A percentile compares a stretch with the other conserved stretches of the same genome.
phyloP scores from a whole-genome alignment of 2,113 vertebrate genomes.

The Neolamprologus sp. region DNA sequence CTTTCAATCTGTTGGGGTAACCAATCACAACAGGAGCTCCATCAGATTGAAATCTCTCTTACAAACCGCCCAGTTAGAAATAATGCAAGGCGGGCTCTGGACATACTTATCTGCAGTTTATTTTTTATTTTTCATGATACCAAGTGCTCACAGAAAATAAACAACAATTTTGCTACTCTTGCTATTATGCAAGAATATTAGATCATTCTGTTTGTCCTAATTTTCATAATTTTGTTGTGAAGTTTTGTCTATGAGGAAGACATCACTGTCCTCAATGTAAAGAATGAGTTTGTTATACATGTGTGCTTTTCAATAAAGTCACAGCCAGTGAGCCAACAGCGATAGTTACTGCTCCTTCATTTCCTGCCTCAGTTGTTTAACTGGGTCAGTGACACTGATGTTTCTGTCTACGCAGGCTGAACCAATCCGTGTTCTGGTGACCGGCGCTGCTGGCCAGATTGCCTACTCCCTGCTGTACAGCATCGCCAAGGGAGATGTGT shows the following conservation, averaged over 20 bases:
- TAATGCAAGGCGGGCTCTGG: neutral
- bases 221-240: neutral
- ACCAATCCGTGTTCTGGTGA: constrained; percentile 89
- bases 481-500: constrained; percentile 96
- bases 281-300: neutral
- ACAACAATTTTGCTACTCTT: rapidly evolving
- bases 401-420: constrained; percentile 70
- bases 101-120: neutral
- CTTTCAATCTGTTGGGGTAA: no score
- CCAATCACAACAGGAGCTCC: neutral
- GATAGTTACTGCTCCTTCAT: neutral
- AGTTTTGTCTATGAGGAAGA: neutral
- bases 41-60: rapidly evolving
- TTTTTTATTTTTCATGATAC: neutral
- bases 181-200: neutral
- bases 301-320: neutral
- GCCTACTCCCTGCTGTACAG: constrained; percentile 94
- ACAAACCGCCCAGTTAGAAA: neutral
- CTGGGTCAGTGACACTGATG: neutral
- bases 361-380: neutral
- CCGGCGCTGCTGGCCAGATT: constrained; percentile 94
- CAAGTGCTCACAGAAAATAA: neutral
- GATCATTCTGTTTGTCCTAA: neutral
- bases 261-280: neutral
- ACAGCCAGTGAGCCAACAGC: neutral